phyloP scores from a whole-genome alignment of 2,113 vertebrate species.

The Sturnira hondurensis region DNA sequence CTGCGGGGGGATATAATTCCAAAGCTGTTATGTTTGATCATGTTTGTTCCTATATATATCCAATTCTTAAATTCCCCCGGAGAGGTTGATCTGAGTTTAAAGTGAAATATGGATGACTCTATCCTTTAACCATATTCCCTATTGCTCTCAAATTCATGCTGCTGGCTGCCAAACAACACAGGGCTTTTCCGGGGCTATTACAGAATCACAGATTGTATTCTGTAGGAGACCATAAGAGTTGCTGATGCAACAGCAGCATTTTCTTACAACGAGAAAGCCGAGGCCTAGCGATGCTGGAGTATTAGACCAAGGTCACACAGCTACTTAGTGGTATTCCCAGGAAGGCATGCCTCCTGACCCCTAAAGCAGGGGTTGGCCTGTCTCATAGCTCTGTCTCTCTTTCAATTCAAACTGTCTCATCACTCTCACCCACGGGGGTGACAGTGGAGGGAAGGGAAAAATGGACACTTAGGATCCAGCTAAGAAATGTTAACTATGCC shows the following conservation, averaged over 20 bases:
- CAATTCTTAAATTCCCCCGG: constrained; percentile 51
- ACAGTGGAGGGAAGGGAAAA: not conserved
- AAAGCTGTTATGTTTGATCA: constrained; percentile 51
- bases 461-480: not conserved
- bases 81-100: constrained; percentile 46
- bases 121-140: not conserved
- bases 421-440: not conserved
- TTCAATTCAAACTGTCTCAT: not conserved
- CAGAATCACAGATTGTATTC: not conserved
- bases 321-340: not conserved
- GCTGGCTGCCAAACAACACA: not conserved
- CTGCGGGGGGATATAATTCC: constrained; percentile 74
- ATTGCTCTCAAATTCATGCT: constrained; percentile 24
- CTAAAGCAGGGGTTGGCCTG: not conserved
- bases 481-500: not conserved
- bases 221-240: not conserved
- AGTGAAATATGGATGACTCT: constrained; percentile 48
- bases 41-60: constrained; percentile 48
- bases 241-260: not conserved
- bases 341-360: not conserved
- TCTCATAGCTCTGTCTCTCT: not conserved
- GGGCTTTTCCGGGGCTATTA: not conserved
- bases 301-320: not conserved
- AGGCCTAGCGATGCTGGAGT: not conserved
- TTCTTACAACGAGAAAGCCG: not conserved